Evolutionary conservation across 2,113 vertebrate species (phyloP).

Genomic region (Mormoops blainvillei): DNA sequence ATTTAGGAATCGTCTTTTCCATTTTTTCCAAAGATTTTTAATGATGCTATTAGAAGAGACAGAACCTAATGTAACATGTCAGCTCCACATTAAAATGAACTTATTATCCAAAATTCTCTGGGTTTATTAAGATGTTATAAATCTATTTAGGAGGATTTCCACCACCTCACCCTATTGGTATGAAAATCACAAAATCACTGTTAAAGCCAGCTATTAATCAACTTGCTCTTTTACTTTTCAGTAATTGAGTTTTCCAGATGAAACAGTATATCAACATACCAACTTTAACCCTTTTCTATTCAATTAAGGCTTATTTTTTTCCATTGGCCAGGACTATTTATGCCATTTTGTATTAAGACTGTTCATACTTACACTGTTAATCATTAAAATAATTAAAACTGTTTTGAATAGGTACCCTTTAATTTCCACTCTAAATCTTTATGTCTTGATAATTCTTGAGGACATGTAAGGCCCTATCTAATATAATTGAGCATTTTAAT

Average conservation of each 20-base stretch:
- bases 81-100: conserved; percentile 37
- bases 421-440: not conserved
- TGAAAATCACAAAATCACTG: conserved; percentile 42
- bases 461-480: not conserved
- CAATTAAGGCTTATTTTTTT: conserved; percentile 28
- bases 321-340: not conserved
- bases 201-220: conserved; percentile 55
- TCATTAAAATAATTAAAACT: conserved; percentile 49
- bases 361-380: not conserved
- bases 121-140: conserved; percentile 47
- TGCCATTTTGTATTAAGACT: conserved; percentile 24
- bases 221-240: conserved; percentile 41
- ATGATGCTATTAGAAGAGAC: conserved; percentile 9
- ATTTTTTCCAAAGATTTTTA: not conserved
- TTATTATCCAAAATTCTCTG: conserved; percentile 19
- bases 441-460: conserved; percentile 11
- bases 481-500: conserved; percentile 35
- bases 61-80: conserved; percentile 1
- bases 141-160: conserved; percentile 49
- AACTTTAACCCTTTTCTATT: conserved; percentile 48
- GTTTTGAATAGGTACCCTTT: not conserved
- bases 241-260: conserved; percentile 57
- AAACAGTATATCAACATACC: conserved; percentile 50
- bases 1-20: not conserved
- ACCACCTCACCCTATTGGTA: conserved; percentile 27